Conservation (phyloP, 53 echinoderm and acorn worm species). For the Henricia sp. region DNA sequence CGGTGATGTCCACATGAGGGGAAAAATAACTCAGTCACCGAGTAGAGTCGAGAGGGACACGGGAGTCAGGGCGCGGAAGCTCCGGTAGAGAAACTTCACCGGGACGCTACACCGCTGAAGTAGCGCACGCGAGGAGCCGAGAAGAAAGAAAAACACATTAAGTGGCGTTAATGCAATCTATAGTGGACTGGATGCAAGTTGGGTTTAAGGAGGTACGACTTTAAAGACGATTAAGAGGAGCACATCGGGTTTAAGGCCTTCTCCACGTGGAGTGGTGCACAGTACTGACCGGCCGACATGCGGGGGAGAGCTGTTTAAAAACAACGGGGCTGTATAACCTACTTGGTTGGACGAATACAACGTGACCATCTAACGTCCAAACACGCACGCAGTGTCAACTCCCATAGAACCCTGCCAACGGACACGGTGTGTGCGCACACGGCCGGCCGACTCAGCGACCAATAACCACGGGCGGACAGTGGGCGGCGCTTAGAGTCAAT, state of each 20-base stretch:
- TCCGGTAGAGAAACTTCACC: neutral
- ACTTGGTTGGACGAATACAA: neutral
- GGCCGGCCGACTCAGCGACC: neutral
- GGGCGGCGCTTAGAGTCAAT: constrained; percentile 70
- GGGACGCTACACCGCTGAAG: neutral
- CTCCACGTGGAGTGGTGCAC: neutral
- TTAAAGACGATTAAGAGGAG: neutral
- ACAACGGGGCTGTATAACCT: constrained; percentile 1
- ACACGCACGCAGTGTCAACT: neutral
- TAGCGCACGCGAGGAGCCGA: neutral
- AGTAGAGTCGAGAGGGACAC: neutral
- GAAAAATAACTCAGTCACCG: neutral
- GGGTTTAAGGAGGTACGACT: neutral
- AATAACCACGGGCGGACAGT: constrained; percentile 42
- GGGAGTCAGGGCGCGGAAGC: neutral
- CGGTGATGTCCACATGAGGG: constrained; percentile 58
- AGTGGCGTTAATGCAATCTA: neutral
- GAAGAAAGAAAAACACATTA: neutral
- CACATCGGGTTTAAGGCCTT: constrained; percentile 2
- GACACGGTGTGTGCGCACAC: constrained; percentile 48
- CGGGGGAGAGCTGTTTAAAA: constrained; percentile 22
- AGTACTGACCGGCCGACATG: constrained; percentile 49
- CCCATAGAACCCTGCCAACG: neutral
- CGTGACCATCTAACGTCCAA: neutral
- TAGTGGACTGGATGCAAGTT: neutral